A percentile compares a stretch with the other conserved stretches of the same genome.
phyloP scores from a whole-genome alignment of 2,113 vertebrate genomes.

The Tricholaema leucomelas region DNA sequence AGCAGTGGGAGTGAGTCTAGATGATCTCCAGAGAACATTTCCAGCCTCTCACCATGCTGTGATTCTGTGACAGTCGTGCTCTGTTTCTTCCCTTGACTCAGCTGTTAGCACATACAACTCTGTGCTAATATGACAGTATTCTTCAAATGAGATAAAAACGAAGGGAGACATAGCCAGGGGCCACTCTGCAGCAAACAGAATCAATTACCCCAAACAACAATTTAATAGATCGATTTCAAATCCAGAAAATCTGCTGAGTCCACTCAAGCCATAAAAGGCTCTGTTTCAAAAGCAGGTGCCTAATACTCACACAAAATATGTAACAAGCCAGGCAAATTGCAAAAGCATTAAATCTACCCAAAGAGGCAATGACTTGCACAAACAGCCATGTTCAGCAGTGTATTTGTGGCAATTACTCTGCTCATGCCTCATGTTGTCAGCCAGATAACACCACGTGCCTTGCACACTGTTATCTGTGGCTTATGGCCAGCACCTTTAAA shows the following conservation, averaged over 20 bases:
- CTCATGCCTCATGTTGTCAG: not conserved
- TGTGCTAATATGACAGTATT: conserved; percentile 53
- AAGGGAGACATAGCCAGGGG: conserved; percentile 71
- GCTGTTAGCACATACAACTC: conserved; percentile 52
- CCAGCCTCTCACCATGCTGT: too few relatives aligned
- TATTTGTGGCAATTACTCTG: not conserved
- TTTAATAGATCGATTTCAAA: conserved; percentile 77
- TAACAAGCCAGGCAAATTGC: not conserved
- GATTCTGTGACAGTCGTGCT: not conserved
- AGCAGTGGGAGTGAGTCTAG: too few relatives aligned
- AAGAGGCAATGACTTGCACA: not conserved
- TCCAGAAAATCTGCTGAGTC: conserved; percentile 66
- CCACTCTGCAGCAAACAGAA: conserved; percentile 71
- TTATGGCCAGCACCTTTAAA: not conserved
- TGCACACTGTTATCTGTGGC: not conserved
- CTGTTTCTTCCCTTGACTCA: conserved; percentile 61
- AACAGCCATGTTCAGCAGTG: not conserved
- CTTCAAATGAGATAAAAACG: conserved; percentile 62
- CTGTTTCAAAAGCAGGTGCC: not conserved
- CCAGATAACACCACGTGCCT: not conserved
- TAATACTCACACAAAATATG: not conserved
- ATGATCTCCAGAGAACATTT: too few relatives aligned
- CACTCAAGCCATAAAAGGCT: not conserved
- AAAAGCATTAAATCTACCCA: not conserved
- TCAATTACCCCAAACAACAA: conserved; percentile 72